A percentile compares a stretch with the other conserved stretches of the same genome.
Conservation (phyloP, 1,140 invertebrate species). For the Scaptomyza montana region DNA sequence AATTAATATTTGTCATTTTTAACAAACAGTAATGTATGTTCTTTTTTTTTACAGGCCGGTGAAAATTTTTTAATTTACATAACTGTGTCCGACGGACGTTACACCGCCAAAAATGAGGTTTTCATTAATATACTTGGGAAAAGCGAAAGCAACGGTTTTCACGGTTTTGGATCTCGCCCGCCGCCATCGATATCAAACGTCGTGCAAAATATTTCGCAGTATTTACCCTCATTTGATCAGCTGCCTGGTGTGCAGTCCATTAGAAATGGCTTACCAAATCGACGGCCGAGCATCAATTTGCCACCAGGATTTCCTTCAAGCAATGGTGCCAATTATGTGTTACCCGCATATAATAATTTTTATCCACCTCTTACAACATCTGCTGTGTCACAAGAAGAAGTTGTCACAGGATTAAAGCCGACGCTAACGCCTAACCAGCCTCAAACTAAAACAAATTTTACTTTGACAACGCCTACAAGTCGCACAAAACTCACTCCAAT, state of each 20-base stretch:
- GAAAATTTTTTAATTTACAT: constrained; percentile 89
- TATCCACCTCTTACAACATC: constrained; percentile 38
- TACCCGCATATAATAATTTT: constrained; percentile 46
- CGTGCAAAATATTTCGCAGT: constrained; percentile 75
- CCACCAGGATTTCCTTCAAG: constrained; percentile 48
- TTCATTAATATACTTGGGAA: constrained; percentile 86
- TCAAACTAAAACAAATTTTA: constrained; percentile 15
- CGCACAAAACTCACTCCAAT: constrained; percentile 71
- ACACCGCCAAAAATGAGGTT: constrained; percentile 89
- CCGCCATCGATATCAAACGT: constrained; percentile 72
- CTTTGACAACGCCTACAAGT: constrained; percentile 44
- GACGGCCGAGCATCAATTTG: constrained; percentile 41
- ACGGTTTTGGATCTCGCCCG: constrained; percentile 43
- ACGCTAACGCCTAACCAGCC: background rate
- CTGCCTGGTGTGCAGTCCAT: constrained; percentile 71
- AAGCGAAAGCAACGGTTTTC: constrained; percentile 42
- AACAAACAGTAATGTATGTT: too few species aligned
- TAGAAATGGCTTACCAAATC: constrained; percentile 62
- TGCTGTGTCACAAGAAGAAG: constrained; percentile 4
- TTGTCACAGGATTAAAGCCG: constrained; percentile 3
- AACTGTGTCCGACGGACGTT: constrained; percentile 88
- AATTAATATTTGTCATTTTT: too few species aligned
- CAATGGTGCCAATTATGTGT: constrained; percentile 44
- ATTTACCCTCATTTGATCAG: constrained; percentile 66
- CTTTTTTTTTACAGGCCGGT: constrained; percentile 85